Conservation (phyloP, 2,113 vertebrate species). For the Sus scrofa region DNA sequence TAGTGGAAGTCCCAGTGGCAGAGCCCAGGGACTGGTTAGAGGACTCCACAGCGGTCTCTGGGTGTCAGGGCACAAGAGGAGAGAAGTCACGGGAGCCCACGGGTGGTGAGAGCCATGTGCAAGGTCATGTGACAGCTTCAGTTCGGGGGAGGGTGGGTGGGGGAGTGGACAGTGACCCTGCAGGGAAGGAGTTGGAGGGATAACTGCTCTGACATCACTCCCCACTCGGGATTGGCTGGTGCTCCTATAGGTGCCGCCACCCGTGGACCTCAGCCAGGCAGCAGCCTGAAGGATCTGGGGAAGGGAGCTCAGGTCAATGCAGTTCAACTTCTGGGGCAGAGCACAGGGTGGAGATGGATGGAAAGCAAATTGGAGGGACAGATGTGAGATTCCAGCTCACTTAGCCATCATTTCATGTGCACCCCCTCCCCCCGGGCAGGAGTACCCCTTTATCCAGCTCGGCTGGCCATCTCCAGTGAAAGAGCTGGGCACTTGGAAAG, state of each 20-base stretch:
- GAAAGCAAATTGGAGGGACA: background rate
- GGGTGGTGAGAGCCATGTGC: background rate
- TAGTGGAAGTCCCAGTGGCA: background rate
- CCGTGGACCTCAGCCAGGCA: background rate
- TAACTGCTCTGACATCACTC: background rate
- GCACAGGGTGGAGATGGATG: background rate
- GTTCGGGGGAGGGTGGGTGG: too few species aligned
- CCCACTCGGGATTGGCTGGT: background rate
- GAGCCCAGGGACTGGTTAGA: background rate
- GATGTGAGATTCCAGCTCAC: too few species aligned
- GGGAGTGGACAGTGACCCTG: background rate
- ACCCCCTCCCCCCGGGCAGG: background rate
- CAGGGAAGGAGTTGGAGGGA: background rate
- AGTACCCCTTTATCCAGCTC: background rate
- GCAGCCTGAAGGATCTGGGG: background rate
- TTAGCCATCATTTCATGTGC: background rate
- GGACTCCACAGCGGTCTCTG: background rate
- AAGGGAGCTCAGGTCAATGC: too few species aligned
- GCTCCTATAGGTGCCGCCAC: background rate
- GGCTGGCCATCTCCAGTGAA: background rate
- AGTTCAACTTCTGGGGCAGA: background rate
- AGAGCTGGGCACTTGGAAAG: background rate
- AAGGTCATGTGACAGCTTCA: background rate
- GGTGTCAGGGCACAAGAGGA: background rate
- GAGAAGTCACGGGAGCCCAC: background rate